Base-by-base conservation (phyloP, 1,140 invertebrate species). In the Ruditapes philippinarum region DNA sequence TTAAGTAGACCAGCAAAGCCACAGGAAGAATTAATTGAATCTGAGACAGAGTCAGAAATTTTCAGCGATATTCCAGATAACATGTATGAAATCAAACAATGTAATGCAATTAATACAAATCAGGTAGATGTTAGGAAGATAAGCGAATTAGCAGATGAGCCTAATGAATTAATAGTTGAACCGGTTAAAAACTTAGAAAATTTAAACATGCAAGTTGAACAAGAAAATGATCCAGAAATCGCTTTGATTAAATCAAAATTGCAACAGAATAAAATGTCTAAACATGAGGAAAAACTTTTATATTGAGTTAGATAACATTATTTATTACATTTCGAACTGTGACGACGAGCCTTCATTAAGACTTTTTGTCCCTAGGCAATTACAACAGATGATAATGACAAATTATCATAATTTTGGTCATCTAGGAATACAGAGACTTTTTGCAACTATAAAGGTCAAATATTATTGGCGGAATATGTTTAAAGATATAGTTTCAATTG, bases 401-500 rank as follows among this genome's bases (percentile, higher is more conserved):
- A 89, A 90, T 54, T 89, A 92, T 60, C 79, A 90, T 38, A 31
- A 51, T 11, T 33, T 51, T n/a, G 89, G 87, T 4, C 91, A 91
- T 38, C 33, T 84, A 19, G 91, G 91, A 19, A 78, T 85, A 22
- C 51, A 88, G 19, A 90, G 89, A 57, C 57, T 25, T 7, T 90
- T 28, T 65, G 38, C 84, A 3, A 22, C 68, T 0, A 81, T 90
- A 28, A 49, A 33, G n/a, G 33, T 70, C 14, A 90, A 87, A 28
- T 89, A 91, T 74, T 91, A 85, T 28, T 91, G 83, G 87, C 83
- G 80, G 12, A 80, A 89, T 57, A 22, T 91, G 19, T 91, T 74
- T 40, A 88, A 91, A 49, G 14, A 82, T 17, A 42, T 91, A 9
- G 42, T 79, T 73, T 4, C 19, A 33, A 86, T 73, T 54, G 31